These are phyloP conservation scores for Ptilodon capucinus DNA, from an alignment of 2,888 invertebrate genomes.

Conservation along the genomic window DNA sequence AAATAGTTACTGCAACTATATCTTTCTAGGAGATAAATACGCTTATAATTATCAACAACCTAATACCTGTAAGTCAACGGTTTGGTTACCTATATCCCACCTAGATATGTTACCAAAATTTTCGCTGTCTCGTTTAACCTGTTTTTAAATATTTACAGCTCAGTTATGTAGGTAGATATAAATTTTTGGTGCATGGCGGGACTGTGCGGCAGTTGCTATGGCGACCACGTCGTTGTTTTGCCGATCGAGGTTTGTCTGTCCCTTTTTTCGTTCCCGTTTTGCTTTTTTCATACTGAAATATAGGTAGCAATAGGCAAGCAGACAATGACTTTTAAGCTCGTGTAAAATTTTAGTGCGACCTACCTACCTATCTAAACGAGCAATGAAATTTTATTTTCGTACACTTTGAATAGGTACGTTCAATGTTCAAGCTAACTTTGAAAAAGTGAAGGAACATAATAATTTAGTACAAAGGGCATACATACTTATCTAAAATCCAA, in stretches of 20 bases:
- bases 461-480: no score
- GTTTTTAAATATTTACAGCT: conserved; percentile 35
- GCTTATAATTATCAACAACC: no score
- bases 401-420: no score
- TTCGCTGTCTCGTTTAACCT: conserved; percentile 14
- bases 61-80: no score
- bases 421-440: no score
- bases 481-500: no score
- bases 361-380: neutral
- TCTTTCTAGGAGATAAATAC: no score
- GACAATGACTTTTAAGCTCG: conserved; percentile 50
- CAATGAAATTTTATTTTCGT: neutral
- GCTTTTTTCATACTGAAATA: conserved; percentile 58
- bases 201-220: conserved; percentile 67
- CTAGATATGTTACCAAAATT: neutral
- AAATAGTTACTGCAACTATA: no score
- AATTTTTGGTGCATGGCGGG: conserved; percentile 54
- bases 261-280: conserved; percentile 43
- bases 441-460: no score
- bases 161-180: conserved; percentile 37
- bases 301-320: conserved; percentile 52
- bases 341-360: conserved; percentile 34
- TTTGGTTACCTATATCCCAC: no score
- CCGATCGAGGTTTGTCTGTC: conserved; percentile 64
- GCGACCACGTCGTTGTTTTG: conserved; percentile 74